Evolutionary conservation across 1,140 invertebrate genomes (phyloP), one percentile per base, ranked within the genome.

Genomic region (Anoplophora glabripennis): DNA sequence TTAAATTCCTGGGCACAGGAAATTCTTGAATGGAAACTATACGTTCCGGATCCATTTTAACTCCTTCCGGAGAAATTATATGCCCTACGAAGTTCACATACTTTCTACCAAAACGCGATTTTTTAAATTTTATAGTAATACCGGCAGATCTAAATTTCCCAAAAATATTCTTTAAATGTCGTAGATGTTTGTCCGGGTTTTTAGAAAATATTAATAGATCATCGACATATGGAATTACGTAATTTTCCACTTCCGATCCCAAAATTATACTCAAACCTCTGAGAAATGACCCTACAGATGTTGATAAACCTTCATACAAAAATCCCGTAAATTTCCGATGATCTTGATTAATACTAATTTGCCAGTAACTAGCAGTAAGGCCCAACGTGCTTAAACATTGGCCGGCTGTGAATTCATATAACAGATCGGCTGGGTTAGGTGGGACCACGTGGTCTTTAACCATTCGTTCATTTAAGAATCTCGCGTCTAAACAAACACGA

Each of bases 61-160:
- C 48, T 5, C 69, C 74, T 34, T 67, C 36, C 9, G 37, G 10
- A 1, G 70, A 64, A 5, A 79, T 21, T 12, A 76, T 67, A 42
- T 74, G 72, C 10, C 77, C 76, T 9, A 78, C 62, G 63, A 67
- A 78, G 28, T 59, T 78, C 76, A 72, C 41, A 68, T 71, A 65
- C 21, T 63, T 34, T 12, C 46, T 12, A 7, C n/a, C 46, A 34
- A 48, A 48, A 1, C 14, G 21, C 0, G 14, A 48, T 48, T 48
- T 48, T 21, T 15, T 48, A 4, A 48, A 48, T 48, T 48, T 48
- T 33, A 48, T 34, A 4, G 46, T 48, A 12, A 18, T n/a, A 9
- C 33, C 33, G 4, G 46, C 18, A 14, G n/a, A 7, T 1, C 8
- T 0, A 33, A 33, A 18, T n/a, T 48, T 48, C 7, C 17, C 18